A percentile compares a stretch with the other conserved stretches of the same genome.
phyloP scores from a whole-genome alignment of 2,113 vertebrate genomes.

The Zosterops hypoxanthus region DNA sequence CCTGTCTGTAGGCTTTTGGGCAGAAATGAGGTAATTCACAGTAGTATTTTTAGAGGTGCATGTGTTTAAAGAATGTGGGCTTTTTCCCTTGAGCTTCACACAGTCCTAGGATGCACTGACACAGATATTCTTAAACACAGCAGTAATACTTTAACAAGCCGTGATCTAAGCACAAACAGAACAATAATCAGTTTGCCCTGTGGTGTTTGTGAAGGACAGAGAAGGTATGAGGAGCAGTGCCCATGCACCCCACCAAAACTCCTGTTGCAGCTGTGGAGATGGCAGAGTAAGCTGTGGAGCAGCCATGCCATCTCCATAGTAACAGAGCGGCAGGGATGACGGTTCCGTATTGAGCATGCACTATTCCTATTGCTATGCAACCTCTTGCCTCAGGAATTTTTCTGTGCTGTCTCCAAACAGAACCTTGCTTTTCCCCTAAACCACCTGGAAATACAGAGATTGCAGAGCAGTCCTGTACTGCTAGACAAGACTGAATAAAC shows the following conservation, averaged over 20 bases:
- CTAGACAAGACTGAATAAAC: background rate
- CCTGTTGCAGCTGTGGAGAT: constrained; percentile 49
- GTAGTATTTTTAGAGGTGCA: background rate
- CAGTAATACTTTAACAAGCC: background rate
- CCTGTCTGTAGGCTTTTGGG: background rate
- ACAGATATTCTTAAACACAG: background rate
- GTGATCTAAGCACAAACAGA: background rate
- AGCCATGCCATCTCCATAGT: constrained; percentile 56
- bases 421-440: background rate
- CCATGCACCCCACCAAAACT: constrained; percentile 20
- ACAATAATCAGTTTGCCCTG: background rate
- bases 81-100: background rate
- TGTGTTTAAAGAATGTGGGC: background rate
- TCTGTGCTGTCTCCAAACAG: background rate
- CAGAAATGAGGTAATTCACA: background rate
- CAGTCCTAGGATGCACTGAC: background rate
- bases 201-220: background rate
- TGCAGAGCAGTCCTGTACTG: background rate
- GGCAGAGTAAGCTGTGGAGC: background rate
- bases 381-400: constrained; percentile 34
- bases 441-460: background rate
- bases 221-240: constrained; percentile 10
- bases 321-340: constrained; percentile 20
- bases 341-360: background rate
- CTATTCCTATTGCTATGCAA: constrained; percentile 25